Base-by-base conservation (phyloP, 1,140 invertebrate genomes). In the Calliopsis andreniformis region DNA sequence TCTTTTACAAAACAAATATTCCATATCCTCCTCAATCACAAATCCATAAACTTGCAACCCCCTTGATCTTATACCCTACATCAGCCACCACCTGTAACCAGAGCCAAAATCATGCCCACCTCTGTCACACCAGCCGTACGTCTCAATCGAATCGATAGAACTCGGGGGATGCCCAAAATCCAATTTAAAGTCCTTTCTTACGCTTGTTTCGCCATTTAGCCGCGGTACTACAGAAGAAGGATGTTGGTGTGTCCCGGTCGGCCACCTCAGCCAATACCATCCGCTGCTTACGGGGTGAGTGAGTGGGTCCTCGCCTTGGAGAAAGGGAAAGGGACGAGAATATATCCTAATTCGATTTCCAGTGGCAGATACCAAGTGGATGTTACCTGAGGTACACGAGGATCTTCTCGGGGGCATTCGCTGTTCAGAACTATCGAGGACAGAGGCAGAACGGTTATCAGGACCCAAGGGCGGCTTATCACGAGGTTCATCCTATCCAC, bases 161-260 rank as follows among this genome's bases (percentile, higher is more conserved):
- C 1, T 32, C 4, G 10, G 5, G 8, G 7, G 20, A 66, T 45
- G 6, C 7, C 0, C 3, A 2, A 25, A 25, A 59, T 42, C 32
- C 20, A 69, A 64, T 43, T 45, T 10, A 63, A 61, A 58, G 7
- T 16, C 14, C 5, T 6, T 28, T 20, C 8, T 73, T 64, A 62
- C 62, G 59, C 64, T 79, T 73, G 64, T 84, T 72, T 78, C 43
- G 35, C 70, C 58, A 45, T 86, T 83, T 82, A 89, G 87, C 85
- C 84, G 20, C 87, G 86, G 47, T 83, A 86, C 63, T 90, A 89
- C 58, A 83, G 86, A 77, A 87, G 84, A 80, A 87, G 79, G 79
- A 88, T 91, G 88, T 72, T 92, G 72, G 90, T 92, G 80, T 92
- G 91, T 79, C 91, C 89, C 14, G 89, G 88, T 62, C 87, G 89